Conservation (phyloP, 2,797 vertebrate species). For the Sebastes hubbsi region DNA sequence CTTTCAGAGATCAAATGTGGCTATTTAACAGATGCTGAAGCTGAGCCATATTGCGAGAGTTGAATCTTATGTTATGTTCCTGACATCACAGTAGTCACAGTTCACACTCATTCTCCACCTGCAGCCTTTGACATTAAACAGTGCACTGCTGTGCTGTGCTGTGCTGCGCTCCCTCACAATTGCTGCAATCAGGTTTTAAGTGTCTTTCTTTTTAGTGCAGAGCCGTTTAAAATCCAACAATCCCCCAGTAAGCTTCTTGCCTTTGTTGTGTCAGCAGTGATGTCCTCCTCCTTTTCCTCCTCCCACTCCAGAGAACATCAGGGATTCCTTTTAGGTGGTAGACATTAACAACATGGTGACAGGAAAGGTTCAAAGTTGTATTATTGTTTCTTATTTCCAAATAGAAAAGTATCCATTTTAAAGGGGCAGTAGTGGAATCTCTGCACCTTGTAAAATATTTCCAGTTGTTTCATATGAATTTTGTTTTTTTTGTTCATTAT, state of each 20-base stretch:
- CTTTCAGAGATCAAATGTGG: not conserved
- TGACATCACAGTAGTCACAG: not conserved
- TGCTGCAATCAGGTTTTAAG: conserved; percentile 26
- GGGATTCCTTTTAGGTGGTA: conserved; percentile 2
- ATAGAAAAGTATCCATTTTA: too few relatives aligned
- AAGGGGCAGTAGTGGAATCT: too few relatives aligned
- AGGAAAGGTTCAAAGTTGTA: too few relatives aligned
- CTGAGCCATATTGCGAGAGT: not conserved
- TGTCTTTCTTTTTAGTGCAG: conserved; percentile 27
- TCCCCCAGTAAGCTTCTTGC: conserved; percentile 53
- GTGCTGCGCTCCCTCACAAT: not conserved
- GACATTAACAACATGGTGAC: not conserved
- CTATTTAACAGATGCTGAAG: not conserved
- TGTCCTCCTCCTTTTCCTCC: conserved; percentile 29
- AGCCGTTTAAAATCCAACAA: conserved; percentile 49
- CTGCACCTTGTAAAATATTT: too few relatives aligned
- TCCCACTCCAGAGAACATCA: conserved; percentile 17
- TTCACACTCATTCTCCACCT: not conserved
- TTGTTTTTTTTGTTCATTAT: too few relatives aligned
- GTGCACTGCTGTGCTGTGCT: not conserved
- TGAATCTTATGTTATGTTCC: not conserved
- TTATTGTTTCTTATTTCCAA: too few relatives aligned
- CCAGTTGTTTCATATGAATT: too few relatives aligned
- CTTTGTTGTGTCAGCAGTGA: conserved; percentile 58
- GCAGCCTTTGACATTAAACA: not conserved